Base-by-base conservation (phyloP, 2,888 invertebrate species). In the Xestia ashworthii region DNA sequence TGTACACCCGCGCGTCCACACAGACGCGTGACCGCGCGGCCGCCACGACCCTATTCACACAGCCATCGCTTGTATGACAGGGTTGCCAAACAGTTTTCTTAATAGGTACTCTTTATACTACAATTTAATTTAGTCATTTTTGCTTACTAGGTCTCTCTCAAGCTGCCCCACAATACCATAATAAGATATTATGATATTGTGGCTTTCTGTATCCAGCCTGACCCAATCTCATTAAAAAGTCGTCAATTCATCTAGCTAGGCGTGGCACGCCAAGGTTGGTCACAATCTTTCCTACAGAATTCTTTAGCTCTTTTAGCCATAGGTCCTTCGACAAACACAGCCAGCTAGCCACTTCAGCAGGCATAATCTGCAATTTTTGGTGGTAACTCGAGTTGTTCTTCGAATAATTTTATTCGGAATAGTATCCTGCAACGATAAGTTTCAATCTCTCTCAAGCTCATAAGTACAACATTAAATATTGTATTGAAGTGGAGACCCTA, bases 21-120 rank as follows among this genome's bases (percentile, higher is more conserved):
- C 53, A 38, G 1, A 48, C 80, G 53, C 60, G 71, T 53, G 38
- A 38, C 65, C 71, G 64, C 70, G 81, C 38, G 76, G 50, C 62
- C 38, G 22, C n/a, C 22, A 22, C 82, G 60, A 22, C 22, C 67
- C 64, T 68, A 19, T 14, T 19, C 73, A 82, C 72, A 38, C 19
- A 62, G 66, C 48, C 71, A 50, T n/a, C 50, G 65, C 5, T 41
- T 78, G 67, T 60, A 16, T n/a, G 12, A 16, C 22, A 81, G 62
- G 78, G 48, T 6, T 65, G n/a, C 11, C 78, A 16, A 62, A 38
- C 32, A 5, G 38, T 12, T 12, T 14, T 19, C 6, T 14, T 14
- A 11, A 9, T 44, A 44, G 44, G 12, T 58, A 58, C 3, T 53
- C 53, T 22, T 12, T 55, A 12, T 0, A 55, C 5, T n/a, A 25